Evolutionary conservation across 2,888 invertebrate genomes (phyloP).

Genomic region (Ormyrus nitidulus): DNA sequence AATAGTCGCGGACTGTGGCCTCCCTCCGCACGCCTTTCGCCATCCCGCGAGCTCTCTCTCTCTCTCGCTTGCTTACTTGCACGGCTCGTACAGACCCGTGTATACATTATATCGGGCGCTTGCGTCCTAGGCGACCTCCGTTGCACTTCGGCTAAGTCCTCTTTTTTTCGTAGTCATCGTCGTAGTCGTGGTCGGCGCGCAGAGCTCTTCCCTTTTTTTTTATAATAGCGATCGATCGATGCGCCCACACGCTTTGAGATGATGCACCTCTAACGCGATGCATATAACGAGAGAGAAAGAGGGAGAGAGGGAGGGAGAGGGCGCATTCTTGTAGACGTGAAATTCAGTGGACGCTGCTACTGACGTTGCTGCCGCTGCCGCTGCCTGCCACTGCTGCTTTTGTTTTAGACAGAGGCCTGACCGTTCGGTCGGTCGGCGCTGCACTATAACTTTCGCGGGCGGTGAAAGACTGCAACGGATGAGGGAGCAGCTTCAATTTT

Average conservation of each 20-base stretch:
- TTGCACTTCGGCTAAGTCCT: constrained; percentile 40
- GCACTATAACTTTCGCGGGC: constrained; percentile 26
- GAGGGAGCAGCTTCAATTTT: constrained; percentile 48
- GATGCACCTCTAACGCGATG: constrained; percentile 62
- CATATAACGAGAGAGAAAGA: constrained; percentile 52
- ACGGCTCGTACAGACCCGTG: not conserved
- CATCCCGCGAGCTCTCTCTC: constrained; percentile 55
- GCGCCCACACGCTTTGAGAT: constrained; percentile 48
- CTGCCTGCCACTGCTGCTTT: constrained; percentile 1
- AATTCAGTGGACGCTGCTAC: constrained; percentile 60
- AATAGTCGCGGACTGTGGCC: constrained; percentile 69
- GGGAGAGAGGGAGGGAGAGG: constrained; percentile 3
- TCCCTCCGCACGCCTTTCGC: constrained; percentile 35
- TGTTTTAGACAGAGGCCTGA: constrained; percentile 44
- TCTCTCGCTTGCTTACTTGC: constrained; percentile 24
- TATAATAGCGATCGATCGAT: constrained; percentile 66
- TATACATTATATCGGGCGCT: constrained; percentile 17
- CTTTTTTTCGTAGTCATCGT: not conserved
- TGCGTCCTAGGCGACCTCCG: constrained; percentile 9
- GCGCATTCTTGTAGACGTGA: constrained; percentile 55
- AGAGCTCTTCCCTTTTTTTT: constrained; percentile 60
- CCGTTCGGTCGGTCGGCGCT: constrained; percentile 14
- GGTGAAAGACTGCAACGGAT: constrained; percentile 26
- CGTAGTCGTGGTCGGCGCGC: constrained; percentile 40
- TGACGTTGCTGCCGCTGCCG: constrained; percentile 5